Conservation (phyloP, 2,797 vertebrate species). For the Semaprochilodus insignis region DNA sequence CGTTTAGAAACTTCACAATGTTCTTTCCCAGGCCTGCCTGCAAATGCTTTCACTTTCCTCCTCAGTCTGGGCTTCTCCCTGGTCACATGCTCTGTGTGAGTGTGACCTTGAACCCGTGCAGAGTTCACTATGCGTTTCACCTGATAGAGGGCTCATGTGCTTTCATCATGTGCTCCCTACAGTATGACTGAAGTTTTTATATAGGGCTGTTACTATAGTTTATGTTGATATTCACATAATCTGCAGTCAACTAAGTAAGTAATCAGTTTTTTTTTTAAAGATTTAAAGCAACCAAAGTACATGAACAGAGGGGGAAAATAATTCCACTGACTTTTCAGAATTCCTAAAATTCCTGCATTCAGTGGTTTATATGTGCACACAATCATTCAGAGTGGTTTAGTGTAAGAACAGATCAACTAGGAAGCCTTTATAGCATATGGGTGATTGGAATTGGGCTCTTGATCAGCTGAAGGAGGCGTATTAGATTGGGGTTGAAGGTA, state of each 20-base stretch:
- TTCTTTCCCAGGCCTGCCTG: neutral
- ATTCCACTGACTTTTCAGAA: too few species aligned
- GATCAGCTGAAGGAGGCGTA: too few species aligned
- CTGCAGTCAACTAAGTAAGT: neutral
- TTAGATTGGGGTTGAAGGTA: too few species aligned
- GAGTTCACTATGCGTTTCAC: neutral
- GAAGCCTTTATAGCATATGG: too few species aligned
- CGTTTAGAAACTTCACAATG: neutral
- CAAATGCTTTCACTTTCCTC: conserved; percentile 11
- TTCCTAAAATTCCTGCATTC: too few species aligned
- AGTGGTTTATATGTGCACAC: too few species aligned
- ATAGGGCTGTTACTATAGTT: neutral
- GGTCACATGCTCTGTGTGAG: conserved; percentile 18
- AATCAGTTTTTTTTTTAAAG: neutral
- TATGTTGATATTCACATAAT: neutral
- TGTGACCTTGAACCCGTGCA: neutral
- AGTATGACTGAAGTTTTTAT: too few species aligned
- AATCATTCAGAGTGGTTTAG: too few species aligned
- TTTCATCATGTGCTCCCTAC: neutral
- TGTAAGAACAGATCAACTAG: too few species aligned
- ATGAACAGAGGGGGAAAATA: too few species aligned
- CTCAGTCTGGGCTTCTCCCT: neutral
- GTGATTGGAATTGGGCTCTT: too few species aligned
- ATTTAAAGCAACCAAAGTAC: too few species aligned
- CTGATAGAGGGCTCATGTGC: neutral